Percentiles rank a stretch among this genome's conserved stretches.
These are phyloP conservation scores for Thaumetopoea pityocampa DNA, from an alignment of 1,140 invertebrate genomes.

Conservation along the genomic window DNA sequence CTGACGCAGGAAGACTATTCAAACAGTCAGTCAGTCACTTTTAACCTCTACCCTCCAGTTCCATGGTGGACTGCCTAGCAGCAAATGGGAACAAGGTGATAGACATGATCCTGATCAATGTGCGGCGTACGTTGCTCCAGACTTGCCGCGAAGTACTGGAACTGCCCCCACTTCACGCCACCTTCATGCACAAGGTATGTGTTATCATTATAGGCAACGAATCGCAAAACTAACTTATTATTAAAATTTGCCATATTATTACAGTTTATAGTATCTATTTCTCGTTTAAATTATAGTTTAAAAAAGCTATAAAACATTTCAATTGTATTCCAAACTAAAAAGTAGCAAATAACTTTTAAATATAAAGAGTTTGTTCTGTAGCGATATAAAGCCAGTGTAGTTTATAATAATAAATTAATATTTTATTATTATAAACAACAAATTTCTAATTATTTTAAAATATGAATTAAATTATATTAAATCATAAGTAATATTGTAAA, in stretches of 20 bases:
- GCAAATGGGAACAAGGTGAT: constrained; percentile 52
- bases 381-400: too few species aligned
- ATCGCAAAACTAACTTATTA: neutral
- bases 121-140: constrained; percentile 57
- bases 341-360: too few species aligned
- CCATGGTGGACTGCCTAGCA: constrained; percentile 41
- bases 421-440: too few species aligned
- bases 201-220: neutral
- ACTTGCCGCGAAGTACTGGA: constrained; percentile 47
- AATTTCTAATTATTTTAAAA: too few species aligned
- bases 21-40: too few species aligned
- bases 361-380: too few species aligned
- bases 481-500: too few species aligned
- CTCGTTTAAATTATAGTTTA: neutral
- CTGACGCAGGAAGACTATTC: too few species aligned
- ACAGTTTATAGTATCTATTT: neutral
- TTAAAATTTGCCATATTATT: neutral
- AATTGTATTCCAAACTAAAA: too few species aligned
- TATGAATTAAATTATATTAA: too few species aligned
- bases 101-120: constrained; percentile 61
- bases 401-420: too few species aligned
- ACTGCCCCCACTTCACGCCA: constrained; percentile 55
- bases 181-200: constrained; percentile 61
- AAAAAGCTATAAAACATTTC: constrained; percentile 2
- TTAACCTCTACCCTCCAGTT: constrained; percentile 25